Conservation (phyloP, 2,113 vertebrate species). For the Grammomys surdaster region DNA sequence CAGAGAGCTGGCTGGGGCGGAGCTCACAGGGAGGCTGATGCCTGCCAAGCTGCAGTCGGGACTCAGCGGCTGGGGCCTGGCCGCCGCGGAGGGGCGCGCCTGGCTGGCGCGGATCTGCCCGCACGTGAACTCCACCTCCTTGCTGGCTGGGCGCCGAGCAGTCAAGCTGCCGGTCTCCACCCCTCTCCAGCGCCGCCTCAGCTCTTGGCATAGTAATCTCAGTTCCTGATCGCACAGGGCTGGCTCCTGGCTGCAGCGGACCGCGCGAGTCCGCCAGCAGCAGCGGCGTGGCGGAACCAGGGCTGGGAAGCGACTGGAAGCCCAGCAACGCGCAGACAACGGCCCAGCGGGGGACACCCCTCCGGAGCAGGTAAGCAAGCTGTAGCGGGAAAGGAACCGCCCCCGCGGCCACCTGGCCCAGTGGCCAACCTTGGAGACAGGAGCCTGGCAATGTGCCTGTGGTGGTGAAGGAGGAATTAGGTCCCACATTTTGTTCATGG, state of each 20-base stretch:
- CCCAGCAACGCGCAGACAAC: slow-evolving; percentile 4
- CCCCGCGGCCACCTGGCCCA: not conserved
- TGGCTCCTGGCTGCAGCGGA: not conserved
- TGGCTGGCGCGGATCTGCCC: not conserved
- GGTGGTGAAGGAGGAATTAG: not conserved
- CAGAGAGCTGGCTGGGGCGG: slow-evolving; percentile 30
- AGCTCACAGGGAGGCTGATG: not conserved
- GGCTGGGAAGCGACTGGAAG: slow-evolving; percentile 30
- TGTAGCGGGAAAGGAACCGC: not conserved
- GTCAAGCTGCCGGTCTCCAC: not conserved
- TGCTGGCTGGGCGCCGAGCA: not conserved
- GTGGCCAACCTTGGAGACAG: not conserved
- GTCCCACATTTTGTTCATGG: not conserved
- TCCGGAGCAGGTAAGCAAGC: slow-evolving; percentile 46
- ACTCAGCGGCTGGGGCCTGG: not conserved
- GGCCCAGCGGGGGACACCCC: not conserved
- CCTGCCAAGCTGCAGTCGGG: not conserved
- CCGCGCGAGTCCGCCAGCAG: not conserved
- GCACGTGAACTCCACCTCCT: slow-evolving; percentile 22
- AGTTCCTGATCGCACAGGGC: slow-evolving; percentile 42
- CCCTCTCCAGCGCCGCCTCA: slow-evolving; percentile 45
- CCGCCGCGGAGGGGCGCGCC: not conserved
- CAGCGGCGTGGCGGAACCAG: not conserved
- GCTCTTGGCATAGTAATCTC: slow-evolving; percentile 67
- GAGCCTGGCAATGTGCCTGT: not conserved